Base-by-base conservation (phyloP, 2,113 vertebrate species). In the Hippocampus comes region DNA sequence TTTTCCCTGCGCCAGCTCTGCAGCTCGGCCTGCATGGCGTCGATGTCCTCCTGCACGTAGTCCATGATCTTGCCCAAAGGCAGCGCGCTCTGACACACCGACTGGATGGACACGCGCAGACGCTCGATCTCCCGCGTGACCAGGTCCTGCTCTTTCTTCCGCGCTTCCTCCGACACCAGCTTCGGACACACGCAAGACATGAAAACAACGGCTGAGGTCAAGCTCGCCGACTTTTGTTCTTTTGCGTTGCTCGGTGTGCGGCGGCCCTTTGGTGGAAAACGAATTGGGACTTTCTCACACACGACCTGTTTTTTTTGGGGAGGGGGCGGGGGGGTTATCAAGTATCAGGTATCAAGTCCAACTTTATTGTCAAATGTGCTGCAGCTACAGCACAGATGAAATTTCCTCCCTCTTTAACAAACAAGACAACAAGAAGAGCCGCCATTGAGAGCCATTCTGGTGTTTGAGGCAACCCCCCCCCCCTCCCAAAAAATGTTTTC, bases 1-100 rank as follows among this genome's bases (percentile, higher is more conserved):
- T 92, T 96, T 88, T 99, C 95, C 0, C 71, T 66, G 18, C 76
- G 88, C 97, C 97, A 99, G 64, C 73, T 80, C 63, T 91, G 91
- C 75, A 96, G 88, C 76, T 99, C 97, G 0, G 93, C 93, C 82
- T 93, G 94, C 96, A 99, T 98, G 89, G 96, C 92, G 15, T 98
- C 97, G 88, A 95, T 87, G 64, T 99, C 97, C 80, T 99, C 97
- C 90, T 97, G 97, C 71, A 98, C 88, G 88, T 98, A 99, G 92
- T 98, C 95, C 94, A 98, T 94, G 80, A 96, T 93, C 88, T 95
- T 97, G 10, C 94, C 95, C 78, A 99, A 83, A 0, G 91, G 94
- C 0, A 95, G 87, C 3, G 94, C 91, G 2, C 94, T 95, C 69
- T 87, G 92, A 75, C 97, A 98, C 84, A 99, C 89, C 0, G 88